Conservation (phyloP, 92 coral and sea anemone species). For the Porites lobata region DNA sequence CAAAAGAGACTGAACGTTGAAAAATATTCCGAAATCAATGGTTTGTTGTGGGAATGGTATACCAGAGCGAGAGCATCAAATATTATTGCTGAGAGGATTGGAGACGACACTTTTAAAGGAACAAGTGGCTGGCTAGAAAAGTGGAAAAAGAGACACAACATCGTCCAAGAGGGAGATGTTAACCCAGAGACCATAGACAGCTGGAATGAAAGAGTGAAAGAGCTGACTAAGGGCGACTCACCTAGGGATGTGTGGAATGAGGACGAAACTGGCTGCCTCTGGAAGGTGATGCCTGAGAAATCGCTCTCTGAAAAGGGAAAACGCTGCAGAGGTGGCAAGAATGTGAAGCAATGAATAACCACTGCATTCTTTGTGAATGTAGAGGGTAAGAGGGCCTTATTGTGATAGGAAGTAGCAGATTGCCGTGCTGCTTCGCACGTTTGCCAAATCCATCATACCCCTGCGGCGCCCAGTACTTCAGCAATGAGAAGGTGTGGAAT, state of each 20-base stretch:
- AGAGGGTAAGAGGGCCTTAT: constrained; percentile 42
- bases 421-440: constrained; percentile 33
- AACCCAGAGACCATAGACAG: constrained; percentile 58
- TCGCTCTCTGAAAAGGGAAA: constrained; percentile 46
- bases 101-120: constrained; percentile 16
- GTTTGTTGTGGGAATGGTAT: constrained; percentile 62
- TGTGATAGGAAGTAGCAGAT: constrained; percentile 43
- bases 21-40: constrained; percentile 47
- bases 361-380: constrained; percentile 47
- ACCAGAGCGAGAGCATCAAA: constrained; percentile 33
- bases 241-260: constrained; percentile 57
- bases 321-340: constrained; percentile 32
- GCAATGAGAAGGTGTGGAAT: not conserved
- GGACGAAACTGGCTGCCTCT: constrained; percentile 67
- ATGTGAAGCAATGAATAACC: constrained; percentile 40
- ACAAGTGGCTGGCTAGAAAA: constrained; percentile 28
- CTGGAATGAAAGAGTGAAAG: constrained; percentile 59
- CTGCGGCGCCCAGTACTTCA: constrained; percentile 49
- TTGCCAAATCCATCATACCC: constrained; percentile 35
- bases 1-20: constrained; percentile 32
- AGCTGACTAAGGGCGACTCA: constrained; percentile 34
- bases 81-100: constrained; percentile 23
- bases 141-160: constrained; percentile 49
- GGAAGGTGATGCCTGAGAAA: constrained; percentile 53
- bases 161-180: constrained; percentile 55